Conservation (phyloP, 2,797 vertebrate genomes). For the Darevskia nairensis region DNA sequence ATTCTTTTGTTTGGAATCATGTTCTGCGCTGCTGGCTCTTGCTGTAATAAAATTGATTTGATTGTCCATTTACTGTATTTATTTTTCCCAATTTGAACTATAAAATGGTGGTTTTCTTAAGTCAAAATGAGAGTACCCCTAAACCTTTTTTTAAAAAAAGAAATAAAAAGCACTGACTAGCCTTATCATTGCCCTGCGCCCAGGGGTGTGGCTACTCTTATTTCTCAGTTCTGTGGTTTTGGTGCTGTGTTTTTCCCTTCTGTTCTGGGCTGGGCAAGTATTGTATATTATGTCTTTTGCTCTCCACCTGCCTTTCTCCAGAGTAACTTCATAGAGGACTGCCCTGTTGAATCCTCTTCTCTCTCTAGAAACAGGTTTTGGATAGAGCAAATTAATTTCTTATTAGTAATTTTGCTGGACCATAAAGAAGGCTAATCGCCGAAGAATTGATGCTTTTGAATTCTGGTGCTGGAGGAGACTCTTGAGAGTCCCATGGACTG, state of each 20-base stretch:
- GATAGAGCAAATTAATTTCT: constrained; percentile 43
- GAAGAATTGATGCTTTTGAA: too few species aligned
- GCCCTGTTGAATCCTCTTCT: not conserved
- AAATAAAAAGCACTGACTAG: not conserved
- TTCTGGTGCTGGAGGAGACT: too few species aligned
- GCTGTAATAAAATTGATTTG: too few species aligned
- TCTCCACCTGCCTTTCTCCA: not conserved
- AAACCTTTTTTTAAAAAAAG: not conserved
- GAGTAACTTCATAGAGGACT: not conserved
- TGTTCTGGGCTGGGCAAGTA: not conserved
- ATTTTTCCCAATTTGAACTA: too few species aligned
- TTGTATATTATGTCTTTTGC: not conserved
- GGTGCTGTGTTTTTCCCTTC: not conserved
- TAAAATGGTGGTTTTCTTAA: too few species aligned
- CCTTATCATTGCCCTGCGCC: not conserved
- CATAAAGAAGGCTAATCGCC: too few species aligned
- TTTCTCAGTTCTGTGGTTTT: not conserved
- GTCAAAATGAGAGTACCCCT: too few species aligned
- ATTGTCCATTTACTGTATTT: too few species aligned
- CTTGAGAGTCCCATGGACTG: too few species aligned
- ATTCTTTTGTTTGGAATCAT: too few species aligned
- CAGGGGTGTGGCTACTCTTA: not conserved
- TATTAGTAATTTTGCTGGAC: too few species aligned
- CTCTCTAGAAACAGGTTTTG: constrained; percentile 8
- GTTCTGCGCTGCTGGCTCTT: too few species aligned